Evolutionary conservation across 2,888 invertebrate genomes (phyloP), one percentile per base, ranked within the genome.

Genomic region (Polymixis lichenea): DNA sequence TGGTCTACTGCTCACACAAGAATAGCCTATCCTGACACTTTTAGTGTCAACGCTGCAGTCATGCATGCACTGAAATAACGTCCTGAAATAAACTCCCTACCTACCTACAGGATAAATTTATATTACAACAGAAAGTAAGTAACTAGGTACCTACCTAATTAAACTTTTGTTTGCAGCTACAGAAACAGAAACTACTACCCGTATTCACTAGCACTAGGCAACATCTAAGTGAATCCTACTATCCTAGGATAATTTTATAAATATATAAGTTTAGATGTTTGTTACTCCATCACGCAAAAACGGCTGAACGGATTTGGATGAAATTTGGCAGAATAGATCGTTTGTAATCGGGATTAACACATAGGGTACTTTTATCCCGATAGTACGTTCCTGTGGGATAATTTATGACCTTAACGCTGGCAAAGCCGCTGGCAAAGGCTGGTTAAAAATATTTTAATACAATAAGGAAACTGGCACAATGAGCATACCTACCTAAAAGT

Each of bases 1-100:
- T 83, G 79, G 78, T 68, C 56, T 64, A 58, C 13, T 68, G 58
- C 15, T 58, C 28, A 15, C 15, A 46, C 68, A 32, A 83, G 77
- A 78, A 82, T 78, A 78, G 22, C 61, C 22, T 28, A 22, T 60
- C 53, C 25, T 53, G 56, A 53, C 75, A 75, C 55, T 75, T 38
- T 66, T 78, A 64, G 82, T 49, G 55, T 49, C 62, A 62, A 32
- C 51, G 38, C 28, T 51, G 43, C 56, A 25, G 56, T 74, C 81
- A 64, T 43, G 43, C 62, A 49, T 49, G 22, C 49, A 56, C 15
- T 80, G 25, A 25, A 53, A 68, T 43, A 32, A 60, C 25, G 32
- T 49, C 43, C 55, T 77, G 46, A 64, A 78, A 78, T 78, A 38
- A 56, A 56, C 9, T 53, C 61, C 9, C 28, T 38, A 51, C 13